phyloP scores from a whole-genome alignment of 2,888 invertebrate genomes.

The Pyrrhopygopsis socrates region DNA sequence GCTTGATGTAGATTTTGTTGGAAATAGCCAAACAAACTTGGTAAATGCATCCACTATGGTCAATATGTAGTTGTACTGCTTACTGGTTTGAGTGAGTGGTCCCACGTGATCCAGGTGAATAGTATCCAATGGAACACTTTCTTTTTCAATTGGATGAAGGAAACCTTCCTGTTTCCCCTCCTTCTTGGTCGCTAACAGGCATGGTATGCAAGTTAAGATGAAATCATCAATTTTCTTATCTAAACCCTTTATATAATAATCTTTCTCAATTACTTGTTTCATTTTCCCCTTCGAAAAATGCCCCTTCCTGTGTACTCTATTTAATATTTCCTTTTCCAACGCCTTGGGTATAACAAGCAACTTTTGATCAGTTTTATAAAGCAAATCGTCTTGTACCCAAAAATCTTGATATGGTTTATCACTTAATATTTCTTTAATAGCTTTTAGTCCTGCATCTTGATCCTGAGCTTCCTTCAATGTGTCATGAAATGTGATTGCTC shows the following conservation, averaged over 20 bases:
- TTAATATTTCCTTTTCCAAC: slow-evolving; percentile 83
- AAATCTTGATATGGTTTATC: slow-evolving; percentile 60
- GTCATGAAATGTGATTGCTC: slow-evolving; percentile 14
- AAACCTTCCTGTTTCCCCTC: slow-evolving; percentile 85
- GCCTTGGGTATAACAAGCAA: slow-evolving; percentile 84
- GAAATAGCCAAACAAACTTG: slow-evolving; percentile 87
- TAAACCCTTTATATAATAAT: slow-evolving; percentile 84
- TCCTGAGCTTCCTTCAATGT: slow-evolving; percentile 50
- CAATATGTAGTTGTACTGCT: slow-evolving; percentile 84
- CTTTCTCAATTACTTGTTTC: slow-evolving; percentile 78
- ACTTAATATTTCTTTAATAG: slow-evolving; percentile 51
- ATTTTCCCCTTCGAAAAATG: slow-evolving; percentile 87
- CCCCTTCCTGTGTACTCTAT: slow-evolving; percentile 80
- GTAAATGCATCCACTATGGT: slow-evolving; percentile 86
- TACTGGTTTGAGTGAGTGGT: slow-evolving; percentile 81
- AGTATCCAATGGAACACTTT: slow-evolving; percentile 77
- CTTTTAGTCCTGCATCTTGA: slow-evolving; percentile 61
- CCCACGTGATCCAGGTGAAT: slow-evolving; percentile 88
- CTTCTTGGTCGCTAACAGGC: slow-evolving; percentile 78
- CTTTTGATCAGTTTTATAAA: slow-evolving; percentile 56
- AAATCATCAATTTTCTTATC: slow-evolving; percentile 58
- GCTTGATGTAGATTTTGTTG: slow-evolving; percentile 84
- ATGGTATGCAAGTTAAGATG: slow-evolving; percentile 76
- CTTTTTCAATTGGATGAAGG: slow-evolving; percentile 66
- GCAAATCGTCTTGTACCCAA: slow-evolving; percentile 71